Evolutionary conservation across 2,113 vertebrate genomes (phyloP), one percentile per base, ranked within the genome.

Genomic region (Semicossyphus pulcher): DNA sequence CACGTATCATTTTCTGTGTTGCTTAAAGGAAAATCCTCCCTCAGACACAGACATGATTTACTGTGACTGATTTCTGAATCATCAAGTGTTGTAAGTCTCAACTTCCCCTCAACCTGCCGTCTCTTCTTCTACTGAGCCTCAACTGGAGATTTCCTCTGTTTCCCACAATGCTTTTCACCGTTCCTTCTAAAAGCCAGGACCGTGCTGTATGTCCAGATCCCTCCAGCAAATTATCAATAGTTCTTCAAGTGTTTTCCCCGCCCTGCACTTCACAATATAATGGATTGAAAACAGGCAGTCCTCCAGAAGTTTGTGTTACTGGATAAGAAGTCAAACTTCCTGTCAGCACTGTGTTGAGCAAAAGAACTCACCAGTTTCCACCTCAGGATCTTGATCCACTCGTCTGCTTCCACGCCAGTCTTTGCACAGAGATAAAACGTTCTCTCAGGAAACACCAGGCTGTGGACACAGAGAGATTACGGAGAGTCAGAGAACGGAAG

Each of bases 311-410:
- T n/a, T n/a, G n/a, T n/a, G n/a, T n/a, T n/a, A n/a, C n/a, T n/a
- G n/a, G n/a, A n/a, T n/a, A n/a, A n/a, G n/a, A 15, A 36, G 12
- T 10, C 7, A 37, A 72, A 29, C 31, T 11, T 53, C 28, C 23
- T 56, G 29, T 10, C 42, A 20, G 56, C 23, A 20, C 10, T 39
- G 10, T 11, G 10, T 10, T 37, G 8, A 37, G 36, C 3, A 11
- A 41, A 15, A 34, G n/a, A 2, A 34, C 96, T 96, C 86, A 99
- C 98, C 94, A 99, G 60, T 71, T 99, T 99, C 98, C 97, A 99
- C 26, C 94, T 90, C 58, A 99, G 71, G 70, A 99, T 95, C 86
- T 95, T 98, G 77, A 99, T 97, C 98, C 98, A 99, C 74, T 99
- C 98, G 0, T 99, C 98, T 4, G 96, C 97, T 87, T 99, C 97